These are phyloP conservation scores for Myrmecobius fasciatus DNA, from an alignment of 2,113 vertebrate species.

Conservation along the genomic window DNA sequence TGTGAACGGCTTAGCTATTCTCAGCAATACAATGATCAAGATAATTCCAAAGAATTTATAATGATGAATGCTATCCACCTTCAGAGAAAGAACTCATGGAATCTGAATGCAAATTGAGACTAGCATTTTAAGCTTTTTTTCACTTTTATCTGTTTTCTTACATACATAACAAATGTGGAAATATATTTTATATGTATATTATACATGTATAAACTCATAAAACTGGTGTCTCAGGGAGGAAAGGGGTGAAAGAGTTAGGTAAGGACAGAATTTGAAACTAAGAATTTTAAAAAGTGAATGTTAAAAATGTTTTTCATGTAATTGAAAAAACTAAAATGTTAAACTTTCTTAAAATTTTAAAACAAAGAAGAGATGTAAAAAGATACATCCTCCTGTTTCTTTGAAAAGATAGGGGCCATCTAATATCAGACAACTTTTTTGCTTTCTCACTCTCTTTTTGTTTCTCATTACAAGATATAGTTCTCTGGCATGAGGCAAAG, in stretches of 20 bases:
- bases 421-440: background rate
- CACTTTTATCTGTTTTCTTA: background rate
- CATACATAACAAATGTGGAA: background rate
- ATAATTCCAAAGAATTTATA: background rate
- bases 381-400: background rate
- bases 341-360: background rate
- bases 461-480: background rate
- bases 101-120: background rate
- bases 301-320: background rate
- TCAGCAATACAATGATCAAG: background rate
- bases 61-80: background rate
- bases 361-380: background rate
- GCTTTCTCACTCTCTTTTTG: background rate
- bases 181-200: background rate
- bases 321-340: background rate
- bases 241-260: background rate
- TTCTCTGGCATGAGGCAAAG: background rate
- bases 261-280: background rate
- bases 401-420: background rate
- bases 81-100: background rate
- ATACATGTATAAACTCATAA: background rate
- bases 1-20: background rate
- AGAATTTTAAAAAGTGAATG: background rate
- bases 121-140: background rate
- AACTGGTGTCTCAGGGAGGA: background rate